These are phyloP conservation scores for Criorhina ranunculi DNA, from an alignment of 2,888 invertebrate genomes.

Conservation along the genomic window DNA sequence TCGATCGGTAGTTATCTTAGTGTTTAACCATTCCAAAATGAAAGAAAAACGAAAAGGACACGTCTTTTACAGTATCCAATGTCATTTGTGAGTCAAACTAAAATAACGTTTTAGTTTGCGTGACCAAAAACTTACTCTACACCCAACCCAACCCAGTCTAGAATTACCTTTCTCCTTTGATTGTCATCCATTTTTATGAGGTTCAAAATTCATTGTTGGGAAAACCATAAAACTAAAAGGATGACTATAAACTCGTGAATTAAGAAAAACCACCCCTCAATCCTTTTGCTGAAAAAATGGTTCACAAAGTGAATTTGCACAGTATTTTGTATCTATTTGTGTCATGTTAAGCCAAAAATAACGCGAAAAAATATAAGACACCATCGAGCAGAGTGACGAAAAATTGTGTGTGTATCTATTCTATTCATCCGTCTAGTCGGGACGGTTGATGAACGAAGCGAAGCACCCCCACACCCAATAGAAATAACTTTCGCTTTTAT, in stretches of 20 bases:
- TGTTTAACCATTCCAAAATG: conserved; percentile 14
- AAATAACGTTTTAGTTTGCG: conserved; percentile 53
- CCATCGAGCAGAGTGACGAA: conserved; percentile 37
- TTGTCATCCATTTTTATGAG: neutral
- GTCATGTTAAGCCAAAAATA: conserved; percentile 56
- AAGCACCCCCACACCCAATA: conserved; percentile 66
- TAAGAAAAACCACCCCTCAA: neutral
- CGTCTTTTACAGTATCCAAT: conserved; percentile 43
- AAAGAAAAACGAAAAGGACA: conserved; percentile 24
- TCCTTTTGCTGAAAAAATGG: conserved; percentile 17
- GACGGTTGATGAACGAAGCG: conserved; percentile 35
- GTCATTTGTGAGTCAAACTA: conserved; percentile 68
- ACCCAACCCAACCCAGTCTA: neutral
- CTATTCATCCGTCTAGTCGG: conserved; percentile 42
- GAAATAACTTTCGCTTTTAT: conserved; percentile 57
- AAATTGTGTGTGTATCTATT: conserved; percentile 39
- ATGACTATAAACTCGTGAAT: conserved; percentile 3
- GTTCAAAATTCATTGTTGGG: conserved; percentile 7
- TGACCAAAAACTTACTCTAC: conserved; percentile 10
- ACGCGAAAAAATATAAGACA: conserved; percentile 27
- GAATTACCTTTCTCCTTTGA: conserved; percentile 12
- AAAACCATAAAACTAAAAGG: conserved; percentile 13
- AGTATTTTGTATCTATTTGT: conserved; percentile 47
- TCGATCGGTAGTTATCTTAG: conserved; percentile 15
- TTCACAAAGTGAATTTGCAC: conserved; percentile 38